Evolutionary conservation across 2,797 vertebrate species (phyloP).

Genomic region (Syngnathus rostellatus): DNA sequence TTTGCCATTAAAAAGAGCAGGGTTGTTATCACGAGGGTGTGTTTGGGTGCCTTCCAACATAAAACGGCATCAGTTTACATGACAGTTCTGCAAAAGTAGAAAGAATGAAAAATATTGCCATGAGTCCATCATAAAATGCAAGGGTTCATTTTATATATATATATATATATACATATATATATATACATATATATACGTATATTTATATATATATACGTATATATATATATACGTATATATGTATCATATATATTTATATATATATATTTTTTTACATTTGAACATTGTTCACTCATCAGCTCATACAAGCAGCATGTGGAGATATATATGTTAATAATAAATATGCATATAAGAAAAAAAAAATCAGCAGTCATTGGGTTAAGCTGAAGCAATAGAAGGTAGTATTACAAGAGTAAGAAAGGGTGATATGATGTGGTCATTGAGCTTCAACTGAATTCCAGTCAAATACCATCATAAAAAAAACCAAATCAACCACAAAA

Average conservation of each 20-base stretch:
- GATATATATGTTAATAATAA: constrained; percentile 63
- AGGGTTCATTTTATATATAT: constrained; percentile 46
- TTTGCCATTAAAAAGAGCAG: constrained; percentile 67
- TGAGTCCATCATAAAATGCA: constrained; percentile 58
- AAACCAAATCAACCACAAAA: constrained; percentile 3
- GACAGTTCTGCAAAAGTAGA: constrained; percentile 58
- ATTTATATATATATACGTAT: constrained; percentile 32
- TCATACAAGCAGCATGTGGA: constrained; percentile 72
- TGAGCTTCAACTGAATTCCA: constrained; percentile 50
- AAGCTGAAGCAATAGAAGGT: constrained; percentile 45
- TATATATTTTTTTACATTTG: constrained; percentile 57
- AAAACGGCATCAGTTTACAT: constrained; percentile 58
- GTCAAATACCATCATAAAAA: constrained; percentile 12
- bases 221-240: constrained; percentile 23
- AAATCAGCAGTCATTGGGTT: constrained; percentile 46
- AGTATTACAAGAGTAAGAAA: constrained; percentile 56
- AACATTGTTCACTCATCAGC: constrained; percentile 71
- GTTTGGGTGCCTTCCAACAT: constrained; percentile 43
- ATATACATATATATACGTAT: constrained; percentile 16
- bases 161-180: constrained; percentile 53
- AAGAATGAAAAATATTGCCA: constrained; percentile 47
- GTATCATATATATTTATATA: constrained; percentile 21
- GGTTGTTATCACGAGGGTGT: constrained; percentile 69
- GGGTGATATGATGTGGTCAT: constrained; percentile 45
- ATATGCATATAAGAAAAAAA: constrained; percentile 54